Conservation (phyloP, 1,140 invertebrate species). For the Drosophila athabasca region DNA sequence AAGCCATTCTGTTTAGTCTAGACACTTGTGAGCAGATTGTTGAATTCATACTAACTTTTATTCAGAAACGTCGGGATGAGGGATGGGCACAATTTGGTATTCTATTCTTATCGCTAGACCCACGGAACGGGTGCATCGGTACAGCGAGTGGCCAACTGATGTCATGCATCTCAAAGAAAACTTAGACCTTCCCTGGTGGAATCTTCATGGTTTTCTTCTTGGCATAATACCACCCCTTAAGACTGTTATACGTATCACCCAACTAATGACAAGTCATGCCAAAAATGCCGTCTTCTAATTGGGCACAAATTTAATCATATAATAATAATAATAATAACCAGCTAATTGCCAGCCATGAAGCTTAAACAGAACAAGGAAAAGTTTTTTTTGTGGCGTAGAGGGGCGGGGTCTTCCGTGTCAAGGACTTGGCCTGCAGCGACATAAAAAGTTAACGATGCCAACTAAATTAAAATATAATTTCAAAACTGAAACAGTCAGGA, state of each 20-base stretch:
- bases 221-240: neutral
- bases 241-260: conserved; percentile 2
- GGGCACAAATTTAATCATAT: conserved; percentile 6
- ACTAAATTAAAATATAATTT: conserved; percentile 75
- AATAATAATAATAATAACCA: neutral
- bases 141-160: too few species aligned
- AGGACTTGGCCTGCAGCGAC: conserved; percentile 27
- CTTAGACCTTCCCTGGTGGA: too few species aligned
- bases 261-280: conserved; percentile 13
- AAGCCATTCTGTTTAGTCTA: too few species aligned
- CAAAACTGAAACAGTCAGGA: conserved; percentile 16
- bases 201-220: neutral
- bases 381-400: neutral
- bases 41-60: too few species aligned
- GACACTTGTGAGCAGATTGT: too few species aligned
- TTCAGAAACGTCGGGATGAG: too few species aligned
- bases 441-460: conserved; percentile 47
- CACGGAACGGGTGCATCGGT: too few species aligned
- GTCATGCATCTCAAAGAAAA: too few species aligned
- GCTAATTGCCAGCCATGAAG: conserved; percentile 8
- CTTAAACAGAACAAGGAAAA: neutral
- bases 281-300: conserved; percentile 11
- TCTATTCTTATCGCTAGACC: too few species aligned
- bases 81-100: too few species aligned
- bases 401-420: neutral